Evolutionary conservation across 2,113 vertebrate genomes (phyloP).

Genomic region (Seriola rivoliana): DNA sequence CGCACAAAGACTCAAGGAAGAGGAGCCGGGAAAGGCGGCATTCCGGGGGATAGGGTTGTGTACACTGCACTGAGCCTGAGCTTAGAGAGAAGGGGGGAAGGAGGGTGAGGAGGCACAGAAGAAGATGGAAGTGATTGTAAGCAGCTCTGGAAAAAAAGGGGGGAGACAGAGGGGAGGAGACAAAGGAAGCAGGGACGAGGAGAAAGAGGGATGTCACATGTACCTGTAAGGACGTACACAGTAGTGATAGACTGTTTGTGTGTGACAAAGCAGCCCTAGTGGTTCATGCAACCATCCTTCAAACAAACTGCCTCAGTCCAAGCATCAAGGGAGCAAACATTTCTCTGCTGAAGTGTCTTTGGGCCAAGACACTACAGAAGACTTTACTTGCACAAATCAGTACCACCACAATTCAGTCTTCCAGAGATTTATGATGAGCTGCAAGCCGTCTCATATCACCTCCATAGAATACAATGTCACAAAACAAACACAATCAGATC

Average conservation of each 20-base stretch:
- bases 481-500: slow-evolving; percentile 22
- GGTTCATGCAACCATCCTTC: neutral
- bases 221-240: neutral
- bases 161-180: neutral
- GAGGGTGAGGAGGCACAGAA: slow-evolving; percentile 11
- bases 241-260: neutral
- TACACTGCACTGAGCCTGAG: slow-evolving; percentile 61
- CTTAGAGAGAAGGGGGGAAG: slow-evolving; percentile 38
- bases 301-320: neutral
- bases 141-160: neutral
- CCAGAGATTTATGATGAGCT: neutral
- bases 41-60: slow-evolving; percentile 65
- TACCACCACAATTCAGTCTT: neutral
- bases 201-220: neutral
- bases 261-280: neutral
- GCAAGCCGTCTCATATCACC: neutral
- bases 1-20: slow-evolving; percentile 71
- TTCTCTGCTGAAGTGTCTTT: slow-evolving; percentile 1
- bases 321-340: neutral
- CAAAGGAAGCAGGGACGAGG: slow-evolving; percentile 1
- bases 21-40: slow-evolving; percentile 63
- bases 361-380: neutral
- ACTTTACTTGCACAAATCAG: neutral
- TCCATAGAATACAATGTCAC: neutral
- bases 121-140: slow-evolving; percentile 52